Evolutionary conservation across 2,797 vertebrate species (phyloP), one percentile per base, ranked within the genome.

Genomic region (Anolis apletophallus): DNA sequence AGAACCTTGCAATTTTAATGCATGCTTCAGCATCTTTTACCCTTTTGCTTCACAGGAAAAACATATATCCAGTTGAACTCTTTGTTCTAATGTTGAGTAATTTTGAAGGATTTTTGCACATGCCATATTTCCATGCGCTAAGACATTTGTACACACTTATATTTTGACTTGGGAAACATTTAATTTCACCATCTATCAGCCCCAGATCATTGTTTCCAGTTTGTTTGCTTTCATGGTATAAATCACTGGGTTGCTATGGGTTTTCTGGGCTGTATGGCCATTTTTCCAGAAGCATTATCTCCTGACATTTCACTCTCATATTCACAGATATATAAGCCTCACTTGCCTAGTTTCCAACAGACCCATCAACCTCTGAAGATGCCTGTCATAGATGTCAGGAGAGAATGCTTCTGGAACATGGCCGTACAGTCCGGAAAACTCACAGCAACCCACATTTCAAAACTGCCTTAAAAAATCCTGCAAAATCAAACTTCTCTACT

Each of bases 1-100:
- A 91, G 55, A 94, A 84, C 61, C 52, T 16, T 46, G 19, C 26
- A 46, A 85, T 87, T 88, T 89, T 90, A 90, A 87, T 68, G 74
- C 75, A 73, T 6, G 19, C 69, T 64, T 95, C 92, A 94, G 81
- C 79, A 90, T 86, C 72, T 67, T 40, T 78, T 46, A 0, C 1
- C 8, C 80, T 12, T 50, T 13, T 84, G 68, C 61, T 85, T 85
- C 57, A 1, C 0, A 75, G 32, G 32, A 12, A 54, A 73, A 57
- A 55, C 26, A 50, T 36, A 17, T 72, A 86, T 86, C 32, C 0
- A 85, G 17, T 16, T 54, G 1, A 8, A 2, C 89, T 91, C 88
- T 1, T n/a, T 87, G 82, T 87, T 74, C 40, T 29, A 77, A 0
- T 74, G 81, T 81, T 85, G 14, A 81, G 50, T 86, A 55, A 76